Conservation (phyloP, 2,888 invertebrate species). For the Tiliacea aurago region DNA sequence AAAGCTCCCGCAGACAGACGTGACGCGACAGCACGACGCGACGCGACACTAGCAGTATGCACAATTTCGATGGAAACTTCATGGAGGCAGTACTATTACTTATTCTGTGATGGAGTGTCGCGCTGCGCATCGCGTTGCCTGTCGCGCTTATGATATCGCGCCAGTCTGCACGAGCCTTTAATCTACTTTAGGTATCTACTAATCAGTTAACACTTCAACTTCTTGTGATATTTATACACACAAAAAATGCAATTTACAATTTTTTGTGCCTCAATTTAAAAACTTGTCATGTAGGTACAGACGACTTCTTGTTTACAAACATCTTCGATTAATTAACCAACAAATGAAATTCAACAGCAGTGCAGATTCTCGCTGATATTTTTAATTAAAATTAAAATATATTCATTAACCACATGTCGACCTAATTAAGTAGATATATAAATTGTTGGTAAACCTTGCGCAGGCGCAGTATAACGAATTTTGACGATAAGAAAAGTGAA, state of each 20-base stretch:
- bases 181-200: not conserved
- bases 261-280: not conserved
- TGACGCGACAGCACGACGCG: too few species aligned
- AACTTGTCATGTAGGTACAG: not conserved
- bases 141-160: too few species aligned
- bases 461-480: slow-evolving; percentile 19
- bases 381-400: slow-evolving; percentile 8
- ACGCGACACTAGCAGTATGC: too few species aligned
- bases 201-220: not conserved
- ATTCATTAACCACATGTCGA: slow-evolving; percentile 12
- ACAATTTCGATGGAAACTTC: too few species aligned
- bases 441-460: not conserved
- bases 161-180: too few species aligned
- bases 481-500: slow-evolving; percentile 40
- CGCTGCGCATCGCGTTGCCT: too few species aligned
- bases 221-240: too few species aligned
- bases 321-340: not conserved
- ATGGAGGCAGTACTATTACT: too few species aligned
- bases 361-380: not conserved
- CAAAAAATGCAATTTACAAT: not conserved
- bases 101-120: too few species aligned
- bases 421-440: slow-evolving; percentile 36
- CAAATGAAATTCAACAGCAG: not conserved
- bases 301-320: not conserved
- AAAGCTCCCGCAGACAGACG: not conserved